Evolutionary conservation across 2,113 vertebrate species (phyloP).

Genomic region (Ascaphus truei): DNA sequence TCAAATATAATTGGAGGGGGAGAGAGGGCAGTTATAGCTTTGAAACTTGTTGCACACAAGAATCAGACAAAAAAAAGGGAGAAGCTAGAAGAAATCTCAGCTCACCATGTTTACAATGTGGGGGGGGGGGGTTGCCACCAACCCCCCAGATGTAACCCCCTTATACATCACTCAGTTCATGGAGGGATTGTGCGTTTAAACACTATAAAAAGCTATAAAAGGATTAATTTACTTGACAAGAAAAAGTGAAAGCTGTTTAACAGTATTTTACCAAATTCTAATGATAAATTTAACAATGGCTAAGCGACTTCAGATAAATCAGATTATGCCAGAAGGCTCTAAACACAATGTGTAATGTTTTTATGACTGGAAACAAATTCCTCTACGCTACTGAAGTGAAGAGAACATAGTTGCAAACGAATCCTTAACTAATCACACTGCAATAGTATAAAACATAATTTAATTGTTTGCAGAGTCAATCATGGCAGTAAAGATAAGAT

Average conservation of each 20-base stretch:
- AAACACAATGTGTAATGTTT: neutral
- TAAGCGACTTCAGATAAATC: neutral
- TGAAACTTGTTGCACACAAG: no score
- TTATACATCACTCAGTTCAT: no score
- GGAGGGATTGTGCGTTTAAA: no score
- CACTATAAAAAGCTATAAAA: neutral
- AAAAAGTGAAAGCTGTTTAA: no score
- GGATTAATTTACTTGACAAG: neutral
- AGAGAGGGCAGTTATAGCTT: no score
- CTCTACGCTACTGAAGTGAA: neutral
- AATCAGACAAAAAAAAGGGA: no score
- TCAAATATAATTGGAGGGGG: no score
- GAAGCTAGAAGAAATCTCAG: no score
- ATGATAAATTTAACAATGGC: neutral
- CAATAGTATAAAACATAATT: constrained; percentile 9
- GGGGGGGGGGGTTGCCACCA: no score
- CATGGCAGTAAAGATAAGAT: neutral
- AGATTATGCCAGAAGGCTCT: neutral
- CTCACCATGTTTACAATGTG: no score
- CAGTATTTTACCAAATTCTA: neutral
- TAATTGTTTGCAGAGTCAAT: constrained; percentile 18
- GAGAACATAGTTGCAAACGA: neutral
- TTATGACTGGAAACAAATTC: neutral
- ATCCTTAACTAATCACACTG: neutral
- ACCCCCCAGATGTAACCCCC: no score